Evolutionary conservation across 1,140 invertebrate genomes (phyloP).

Genomic region (Vanessa atalanta): DNA sequence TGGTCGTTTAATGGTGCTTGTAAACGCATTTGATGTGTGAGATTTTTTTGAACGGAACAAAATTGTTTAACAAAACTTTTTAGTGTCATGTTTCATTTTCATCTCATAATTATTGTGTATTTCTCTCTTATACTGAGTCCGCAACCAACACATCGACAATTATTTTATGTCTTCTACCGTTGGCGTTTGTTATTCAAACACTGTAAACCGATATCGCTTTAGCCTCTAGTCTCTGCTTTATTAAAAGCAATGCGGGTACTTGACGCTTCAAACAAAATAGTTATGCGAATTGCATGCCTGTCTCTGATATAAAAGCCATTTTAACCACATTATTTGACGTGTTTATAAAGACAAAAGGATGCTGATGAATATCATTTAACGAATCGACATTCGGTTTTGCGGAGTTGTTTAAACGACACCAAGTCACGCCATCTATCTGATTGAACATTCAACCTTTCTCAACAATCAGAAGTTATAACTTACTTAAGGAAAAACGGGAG

Average conservation of each 20-base stretch:
- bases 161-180: neutral
- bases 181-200: slow-evolving; percentile 10
- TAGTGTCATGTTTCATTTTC: neutral
- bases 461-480: slow-evolving; percentile 79
- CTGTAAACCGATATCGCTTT: slow-evolving; percentile 15
- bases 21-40: slow-evolving; percentile 15
- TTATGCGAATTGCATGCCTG: slow-evolving; percentile 64
- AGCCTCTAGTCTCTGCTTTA: slow-evolving; percentile 23
- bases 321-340: slow-evolving; percentile 66
- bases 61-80: neutral
- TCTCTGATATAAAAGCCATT: slow-evolving; percentile 59
- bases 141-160: neutral
- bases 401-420: slow-evolving; percentile 74
- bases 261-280: slow-evolving; percentile 58
- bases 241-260: slow-evolving; percentile 66
- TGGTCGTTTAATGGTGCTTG: slow-evolving; percentile 37
- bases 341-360: slow-evolving; percentile 77
- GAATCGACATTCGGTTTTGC: slow-evolving; percentile 74
- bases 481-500: slow-evolving; percentile 77
- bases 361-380: slow-evolving; percentile 77
- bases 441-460: slow-evolving; percentile 71
- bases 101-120: neutral
- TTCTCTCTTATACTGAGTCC: neutral
- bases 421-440: slow-evolving; percentile 80
- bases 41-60: neutral